phyloP scores from a whole-genome alignment of 2,113 vertebrate species.

The Barbus barbus region DNA sequence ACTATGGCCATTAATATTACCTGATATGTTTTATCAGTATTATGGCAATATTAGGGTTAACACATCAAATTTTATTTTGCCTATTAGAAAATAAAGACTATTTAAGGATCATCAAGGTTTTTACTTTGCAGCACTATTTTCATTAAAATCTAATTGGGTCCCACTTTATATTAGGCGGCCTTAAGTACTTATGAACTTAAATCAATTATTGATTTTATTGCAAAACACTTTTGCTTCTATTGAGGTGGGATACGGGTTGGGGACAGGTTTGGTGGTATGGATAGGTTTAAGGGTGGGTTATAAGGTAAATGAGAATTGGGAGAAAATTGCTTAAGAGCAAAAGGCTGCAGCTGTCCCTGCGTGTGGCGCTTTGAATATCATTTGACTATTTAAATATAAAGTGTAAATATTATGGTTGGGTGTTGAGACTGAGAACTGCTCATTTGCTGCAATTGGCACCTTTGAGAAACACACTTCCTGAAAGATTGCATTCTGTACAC shows the following conservation, averaged over 20 bases:
- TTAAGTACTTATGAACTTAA: too few species aligned
- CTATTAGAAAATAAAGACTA: neutral
- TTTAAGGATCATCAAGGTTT: neutral
- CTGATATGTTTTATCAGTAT: neutral
- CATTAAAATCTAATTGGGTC: neutral
- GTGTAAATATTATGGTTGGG: constrained; percentile 47
- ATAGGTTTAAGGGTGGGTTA: too few species aligned
- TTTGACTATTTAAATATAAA: constrained; percentile 55
- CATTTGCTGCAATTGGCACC: neutral
- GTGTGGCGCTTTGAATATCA: constrained; percentile 53
- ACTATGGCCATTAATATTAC: neutral
- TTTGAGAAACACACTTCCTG: neutral
- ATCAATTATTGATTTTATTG: too few species aligned
- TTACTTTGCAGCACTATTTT: neutral
- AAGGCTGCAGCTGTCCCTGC: neutral
- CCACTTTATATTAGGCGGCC: too few species aligned
- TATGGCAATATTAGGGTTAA: neutral
- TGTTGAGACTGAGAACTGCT: neutral
- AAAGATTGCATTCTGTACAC: neutral
- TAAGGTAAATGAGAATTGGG: neutral
- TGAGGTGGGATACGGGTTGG: too few species aligned
- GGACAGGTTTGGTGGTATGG: too few species aligned
- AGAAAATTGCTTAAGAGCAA: neutral
- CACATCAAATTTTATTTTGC: too few species aligned
- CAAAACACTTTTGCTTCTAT: too few species aligned